Percentiles rank a stretch among this genome's conserved stretches.
Conservation (phyloP, 2,113 vertebrate species). For the Glaucomys volans region DNA sequence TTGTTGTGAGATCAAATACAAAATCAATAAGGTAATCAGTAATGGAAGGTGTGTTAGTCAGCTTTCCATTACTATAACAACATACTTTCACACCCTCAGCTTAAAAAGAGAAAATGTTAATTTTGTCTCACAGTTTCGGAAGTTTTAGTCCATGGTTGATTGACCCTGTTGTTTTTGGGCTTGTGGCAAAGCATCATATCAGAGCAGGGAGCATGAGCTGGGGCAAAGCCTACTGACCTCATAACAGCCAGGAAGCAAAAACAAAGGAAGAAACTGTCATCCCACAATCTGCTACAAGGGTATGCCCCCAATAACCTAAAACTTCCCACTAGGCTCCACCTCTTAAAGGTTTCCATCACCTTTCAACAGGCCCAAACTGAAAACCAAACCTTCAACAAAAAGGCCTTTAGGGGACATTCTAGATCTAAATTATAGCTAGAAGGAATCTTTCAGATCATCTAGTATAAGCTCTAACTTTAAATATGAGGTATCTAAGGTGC, state of each 20-base stretch:
- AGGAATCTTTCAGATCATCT: not conserved
- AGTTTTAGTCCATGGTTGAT: no score
- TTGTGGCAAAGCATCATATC: not conserved
- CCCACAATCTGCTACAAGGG: not conserved
- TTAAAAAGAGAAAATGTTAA: not conserved
- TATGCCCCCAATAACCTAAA: not conserved
- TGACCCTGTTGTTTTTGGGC: not conserved
- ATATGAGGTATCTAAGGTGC: not conserved
- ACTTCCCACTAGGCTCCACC: not conserved
- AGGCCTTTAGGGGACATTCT: not conserved
- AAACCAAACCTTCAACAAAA: not conserved
- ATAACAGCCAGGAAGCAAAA: not conserved
- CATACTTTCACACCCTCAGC: not conserved
- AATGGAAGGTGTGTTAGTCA: not conserved
- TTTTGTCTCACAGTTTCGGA: not conserved
- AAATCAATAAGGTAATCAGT: not conserved
- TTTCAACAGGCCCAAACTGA: not conserved
- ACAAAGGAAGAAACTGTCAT: not conserved
- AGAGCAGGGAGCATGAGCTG: no score
- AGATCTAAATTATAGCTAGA: not conserved
- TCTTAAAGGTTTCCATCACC: not conserved
- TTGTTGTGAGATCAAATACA: slow-evolving; percentile 30
- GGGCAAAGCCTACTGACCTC: not conserved
- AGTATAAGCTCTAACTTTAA: not conserved
- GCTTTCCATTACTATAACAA: not conserved